These are phyloP conservation scores for Hypomecis punctinalis DNA, from an alignment of 2,888 invertebrate species.

Conservation along the genomic window DNA sequence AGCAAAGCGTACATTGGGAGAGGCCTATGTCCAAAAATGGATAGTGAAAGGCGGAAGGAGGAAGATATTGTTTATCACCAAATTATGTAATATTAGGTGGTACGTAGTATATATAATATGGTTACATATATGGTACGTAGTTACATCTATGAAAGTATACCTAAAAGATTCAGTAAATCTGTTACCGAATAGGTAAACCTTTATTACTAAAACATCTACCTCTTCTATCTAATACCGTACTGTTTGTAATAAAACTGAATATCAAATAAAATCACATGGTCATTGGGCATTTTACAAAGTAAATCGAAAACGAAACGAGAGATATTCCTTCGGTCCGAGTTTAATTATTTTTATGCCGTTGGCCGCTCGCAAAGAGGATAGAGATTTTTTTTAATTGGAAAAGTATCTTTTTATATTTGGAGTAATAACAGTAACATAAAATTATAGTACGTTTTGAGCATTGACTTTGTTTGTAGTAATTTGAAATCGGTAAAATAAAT, in stretches of 20 bases:
- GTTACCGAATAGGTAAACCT: too few species aligned
- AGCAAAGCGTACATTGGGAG: too few species aligned
- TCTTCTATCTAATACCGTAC: background rate
- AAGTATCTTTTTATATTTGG: slow-evolving; percentile 2
- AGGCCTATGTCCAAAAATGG: too few species aligned
- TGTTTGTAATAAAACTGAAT: background rate
- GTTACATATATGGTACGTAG: too few species aligned
- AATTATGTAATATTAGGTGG: too few species aligned
- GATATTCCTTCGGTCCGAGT: slow-evolving; percentile 9
- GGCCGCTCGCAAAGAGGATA: slow-evolving; percentile 8
- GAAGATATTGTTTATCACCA: too few species aligned
- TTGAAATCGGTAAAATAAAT: too few species aligned
- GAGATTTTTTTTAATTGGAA: slow-evolving; percentile 12
- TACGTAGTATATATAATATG: too few species aligned
- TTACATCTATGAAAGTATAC: too few species aligned
- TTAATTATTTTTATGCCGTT: slow-evolving; percentile 22
- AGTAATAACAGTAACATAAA: slow-evolving; percentile 6
- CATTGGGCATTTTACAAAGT: slow-evolving; percentile 10
- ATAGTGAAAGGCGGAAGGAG: too few species aligned
- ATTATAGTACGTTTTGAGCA: background rate
- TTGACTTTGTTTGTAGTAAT: too few species aligned
- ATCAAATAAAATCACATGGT: slow-evolving; percentile 11
- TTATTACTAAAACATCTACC: background rate
- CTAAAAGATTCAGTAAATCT: too few species aligned
- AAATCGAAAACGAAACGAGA: slow-evolving; percentile 17